Evolutionary conservation across 2,888 invertebrate genomes (phyloP).

Genomic region (Camptogramma bilineatum): DNA sequence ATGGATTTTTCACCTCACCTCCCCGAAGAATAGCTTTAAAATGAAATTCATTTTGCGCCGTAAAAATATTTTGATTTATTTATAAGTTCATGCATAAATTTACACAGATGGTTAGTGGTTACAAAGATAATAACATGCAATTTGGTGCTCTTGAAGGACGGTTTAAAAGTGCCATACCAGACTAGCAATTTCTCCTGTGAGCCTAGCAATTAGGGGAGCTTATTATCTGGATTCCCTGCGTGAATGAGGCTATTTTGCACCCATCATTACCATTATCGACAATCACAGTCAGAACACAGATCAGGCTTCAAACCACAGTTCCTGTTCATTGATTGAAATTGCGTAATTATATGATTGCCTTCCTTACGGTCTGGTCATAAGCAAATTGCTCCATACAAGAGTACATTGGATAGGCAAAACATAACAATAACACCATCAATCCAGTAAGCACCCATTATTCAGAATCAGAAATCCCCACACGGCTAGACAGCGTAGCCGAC

Average conservation of each 20-base stretch:
- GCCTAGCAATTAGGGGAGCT: constrained; percentile 35
- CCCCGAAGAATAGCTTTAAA: constrained; percentile 46
- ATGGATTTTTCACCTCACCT: constrained; percentile 63
- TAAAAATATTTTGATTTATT: constrained; percentile 44
- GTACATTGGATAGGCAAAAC: background rate
- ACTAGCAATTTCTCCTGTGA: constrained; percentile 25
- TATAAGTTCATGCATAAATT: constrained; percentile 28
- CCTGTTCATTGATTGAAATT: constrained; percentile 5
- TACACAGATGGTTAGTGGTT: constrained; percentile 29
- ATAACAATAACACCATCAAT: constrained; percentile 4
- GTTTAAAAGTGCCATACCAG: constrained; percentile 23
- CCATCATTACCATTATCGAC: constrained; percentile 27
- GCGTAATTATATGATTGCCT: background rate
- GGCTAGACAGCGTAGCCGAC: constrained; percentile 15
- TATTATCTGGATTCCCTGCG: constrained; percentile 34
- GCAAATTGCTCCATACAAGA: background rate
- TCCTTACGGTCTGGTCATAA: background rate
- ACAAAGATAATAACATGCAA: constrained; percentile 28
- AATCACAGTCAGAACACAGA: constrained; percentile 18
- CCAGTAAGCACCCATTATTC: constrained; percentile 11
- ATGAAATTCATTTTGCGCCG: constrained; percentile 49
- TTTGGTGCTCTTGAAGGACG: constrained; percentile 26
- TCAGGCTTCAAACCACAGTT: background rate
- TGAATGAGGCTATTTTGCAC: constrained; percentile 35
- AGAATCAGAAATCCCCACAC: background rate